Percentiles rank a stretch among this genome's conserved stretches.
Conservation (phyloP, 37 sponge, comb jelly and placozoan genomes). For the Beroe ovata region DNA sequence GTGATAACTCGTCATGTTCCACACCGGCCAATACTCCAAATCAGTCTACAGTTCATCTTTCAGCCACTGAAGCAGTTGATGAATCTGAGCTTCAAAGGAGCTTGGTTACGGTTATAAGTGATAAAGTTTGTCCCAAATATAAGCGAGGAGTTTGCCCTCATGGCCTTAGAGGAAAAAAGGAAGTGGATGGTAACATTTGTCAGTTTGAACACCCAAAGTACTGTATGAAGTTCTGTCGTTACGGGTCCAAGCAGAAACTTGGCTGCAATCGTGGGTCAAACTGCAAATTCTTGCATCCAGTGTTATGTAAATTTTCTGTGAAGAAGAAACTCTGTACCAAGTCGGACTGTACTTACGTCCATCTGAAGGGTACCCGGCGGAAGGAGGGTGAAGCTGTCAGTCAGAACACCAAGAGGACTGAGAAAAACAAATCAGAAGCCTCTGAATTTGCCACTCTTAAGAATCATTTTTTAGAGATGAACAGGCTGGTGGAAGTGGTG, state of each 20-base stretch:
- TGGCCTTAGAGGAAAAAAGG: not conserved
- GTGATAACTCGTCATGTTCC: constrained; percentile 5
- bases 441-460: not conserved
- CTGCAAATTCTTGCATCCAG: not conserved
- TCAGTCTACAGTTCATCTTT: not conserved
- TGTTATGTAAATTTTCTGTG: not conserved
- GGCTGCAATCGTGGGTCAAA: not conserved
- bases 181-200: not conserved
- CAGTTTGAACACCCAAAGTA: not conserved
- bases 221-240: not conserved
- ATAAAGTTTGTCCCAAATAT: not conserved
- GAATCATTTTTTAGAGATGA: constrained; percentile 4
- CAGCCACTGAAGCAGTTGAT: constrained; percentile 1
- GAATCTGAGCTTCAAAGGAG: not conserved
- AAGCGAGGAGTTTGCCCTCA: constrained; percentile 1
- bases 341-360: not conserved
- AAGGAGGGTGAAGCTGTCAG: not conserved
- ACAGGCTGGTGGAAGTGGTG: constrained; percentile 13
- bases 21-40: constrained; percentile 1
- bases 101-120: not conserved
- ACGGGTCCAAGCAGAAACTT: not conserved
- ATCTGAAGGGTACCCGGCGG: not conserved
- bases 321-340: not conserved
- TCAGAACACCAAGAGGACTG: not conserved
- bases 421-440: not conserved